phyloP scores from a whole-genome alignment of 2,888 invertebrate species.

The Nemurella pictetii region DNA sequence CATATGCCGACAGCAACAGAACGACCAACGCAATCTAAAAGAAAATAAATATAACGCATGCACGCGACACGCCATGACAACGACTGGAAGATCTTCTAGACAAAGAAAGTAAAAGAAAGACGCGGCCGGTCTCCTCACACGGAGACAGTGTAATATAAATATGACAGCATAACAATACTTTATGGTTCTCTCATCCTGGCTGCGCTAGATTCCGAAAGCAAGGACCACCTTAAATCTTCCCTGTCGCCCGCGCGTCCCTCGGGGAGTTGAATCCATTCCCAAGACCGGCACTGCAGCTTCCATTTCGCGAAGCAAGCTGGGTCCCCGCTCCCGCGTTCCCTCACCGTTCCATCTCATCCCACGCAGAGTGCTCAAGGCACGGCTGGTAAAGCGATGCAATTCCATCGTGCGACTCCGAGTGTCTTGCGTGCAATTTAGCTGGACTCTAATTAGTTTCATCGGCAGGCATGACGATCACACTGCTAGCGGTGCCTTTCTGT shows the following conservation, averaged over 20 bases:
- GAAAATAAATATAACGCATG: background rate
- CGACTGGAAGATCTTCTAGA: background rate
- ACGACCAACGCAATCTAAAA: background rate
- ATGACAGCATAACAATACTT: conserved; percentile 41
- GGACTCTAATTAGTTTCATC: background rate
- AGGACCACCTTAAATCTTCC: conserved; percentile 39
- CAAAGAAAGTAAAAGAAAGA: background rate
- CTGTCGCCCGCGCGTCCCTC: conserved; percentile 37
- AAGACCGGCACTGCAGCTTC: background rate
- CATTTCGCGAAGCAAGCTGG: background rate
- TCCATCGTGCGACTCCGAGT: background rate
- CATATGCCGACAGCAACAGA: background rate
- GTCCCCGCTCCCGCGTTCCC: too few species aligned
- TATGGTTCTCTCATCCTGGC: conserved; percentile 38
- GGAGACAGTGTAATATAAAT: conserved; percentile 35
- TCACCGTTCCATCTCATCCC: background rate
- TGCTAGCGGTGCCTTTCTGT: too few species aligned
- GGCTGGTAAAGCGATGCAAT: background rate
- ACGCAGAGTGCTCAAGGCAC: background rate
- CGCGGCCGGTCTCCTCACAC: conserved; percentile 13
- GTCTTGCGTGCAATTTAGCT: background rate
- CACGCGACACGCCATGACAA: background rate
- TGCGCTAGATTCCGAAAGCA: conserved; percentile 27
- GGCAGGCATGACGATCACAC: too few species aligned
- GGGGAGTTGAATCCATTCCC: conserved; percentile 31